phyloP scores from a whole-genome alignment of 35 echinoderm and acorn worm genomes.

The Ophioderma brevispina region DNA sequence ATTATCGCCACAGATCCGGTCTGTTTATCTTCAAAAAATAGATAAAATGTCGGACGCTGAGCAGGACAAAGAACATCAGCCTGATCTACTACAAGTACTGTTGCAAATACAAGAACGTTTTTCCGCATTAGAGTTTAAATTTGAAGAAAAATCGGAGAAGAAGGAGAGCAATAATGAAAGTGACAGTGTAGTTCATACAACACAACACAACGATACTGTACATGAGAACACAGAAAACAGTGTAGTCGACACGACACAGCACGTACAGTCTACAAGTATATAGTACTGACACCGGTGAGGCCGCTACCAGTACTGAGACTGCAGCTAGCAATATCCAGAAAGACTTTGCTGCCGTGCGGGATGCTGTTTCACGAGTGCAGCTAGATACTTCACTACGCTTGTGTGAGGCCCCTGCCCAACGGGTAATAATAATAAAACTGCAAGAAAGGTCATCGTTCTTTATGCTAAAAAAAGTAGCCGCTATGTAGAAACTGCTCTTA shows the following conservation, averaged over 20 bases:
- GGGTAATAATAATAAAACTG: background rate
- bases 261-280: no score
- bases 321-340: background rate
- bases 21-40: no score
- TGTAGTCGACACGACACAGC: background rate
- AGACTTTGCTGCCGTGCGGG: background rate
- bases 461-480: background rate
- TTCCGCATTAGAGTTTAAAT: background rate
- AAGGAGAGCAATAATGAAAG: no score
- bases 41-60: no score
- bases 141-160: background rate
- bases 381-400: background rate
- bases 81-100: no score
- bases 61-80: no score
- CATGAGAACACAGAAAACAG: no score
- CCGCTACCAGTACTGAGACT: background rate
- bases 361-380: background rate
- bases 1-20: no score
- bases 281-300: no score
- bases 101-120: background rate
- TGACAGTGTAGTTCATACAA: no score
- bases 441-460: background rate
- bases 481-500: background rate
- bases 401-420: background rate
- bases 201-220: no score